These are phyloP conservation scores for Oceanites oceanicus DNA, from an alignment of 2,113 vertebrate species.

Conservation along the genomic window DNA sequence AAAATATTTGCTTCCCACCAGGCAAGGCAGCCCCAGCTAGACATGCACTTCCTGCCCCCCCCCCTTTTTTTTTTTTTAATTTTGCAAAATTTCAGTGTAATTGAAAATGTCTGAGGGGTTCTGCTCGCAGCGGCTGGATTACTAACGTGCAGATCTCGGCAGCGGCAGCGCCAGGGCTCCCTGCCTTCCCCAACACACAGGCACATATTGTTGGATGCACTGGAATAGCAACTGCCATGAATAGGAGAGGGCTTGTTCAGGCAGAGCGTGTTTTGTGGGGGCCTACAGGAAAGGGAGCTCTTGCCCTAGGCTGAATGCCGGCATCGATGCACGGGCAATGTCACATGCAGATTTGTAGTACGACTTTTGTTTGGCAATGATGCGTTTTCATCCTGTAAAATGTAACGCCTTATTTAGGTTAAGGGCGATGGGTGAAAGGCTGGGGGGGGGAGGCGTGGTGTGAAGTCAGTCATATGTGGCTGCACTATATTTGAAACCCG, in stretches of 20 bases:
- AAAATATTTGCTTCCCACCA: not conserved
- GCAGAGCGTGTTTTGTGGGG: not conserved
- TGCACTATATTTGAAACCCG: fast-evolving
- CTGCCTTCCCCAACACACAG: not conserved
- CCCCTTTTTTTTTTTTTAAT: fast-evolving
- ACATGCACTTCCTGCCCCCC: fast-evolving
- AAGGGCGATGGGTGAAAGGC: not conserved
- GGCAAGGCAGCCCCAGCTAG: too few relatives aligned
- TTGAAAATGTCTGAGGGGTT: not conserved
- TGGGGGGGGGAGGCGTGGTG: not conserved
- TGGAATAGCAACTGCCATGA: not conserved
- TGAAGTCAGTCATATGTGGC: not conserved
- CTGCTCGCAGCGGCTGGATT: not conserved
- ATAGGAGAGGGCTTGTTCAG: not conserved
- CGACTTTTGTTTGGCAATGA: not conserved
- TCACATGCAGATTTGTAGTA: not conserved
- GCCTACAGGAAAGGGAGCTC: not conserved
- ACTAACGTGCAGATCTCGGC: not conserved
- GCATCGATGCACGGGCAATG: not conserved
- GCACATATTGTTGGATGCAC: not conserved
- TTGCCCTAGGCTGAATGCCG: not conserved
- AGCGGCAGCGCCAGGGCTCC: not conserved
- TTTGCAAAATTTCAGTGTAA: not conserved
- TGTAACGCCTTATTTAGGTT: not conserved
- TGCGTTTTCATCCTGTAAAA: not conserved